Evolutionary conservation across 2,888 invertebrate species (phyloP).

Genomic region (Osedax frankpressi): DNA sequence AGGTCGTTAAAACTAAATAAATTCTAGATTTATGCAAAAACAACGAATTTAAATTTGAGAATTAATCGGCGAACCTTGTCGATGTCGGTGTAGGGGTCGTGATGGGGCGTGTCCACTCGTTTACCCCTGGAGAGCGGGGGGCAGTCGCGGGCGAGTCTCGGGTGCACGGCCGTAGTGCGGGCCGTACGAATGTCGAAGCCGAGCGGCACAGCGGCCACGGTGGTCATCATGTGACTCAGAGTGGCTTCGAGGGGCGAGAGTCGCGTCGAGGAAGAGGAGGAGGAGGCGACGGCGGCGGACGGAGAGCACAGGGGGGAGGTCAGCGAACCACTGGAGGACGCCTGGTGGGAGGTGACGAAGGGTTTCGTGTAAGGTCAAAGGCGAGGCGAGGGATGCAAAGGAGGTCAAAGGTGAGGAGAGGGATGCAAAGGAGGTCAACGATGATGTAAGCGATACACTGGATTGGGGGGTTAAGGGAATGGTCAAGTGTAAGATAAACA

Average conservation of each 20-base stretch:
- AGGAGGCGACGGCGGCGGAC: too few relatives aligned
- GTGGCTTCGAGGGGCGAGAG: neutral
- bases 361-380: too few relatives aligned
- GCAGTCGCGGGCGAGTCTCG: constrained; percentile 30
- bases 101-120: neutral
- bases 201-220: constrained; percentile 72
- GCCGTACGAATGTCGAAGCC: constrained; percentile 83
- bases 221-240: constrained; percentile 28
- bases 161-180: constrained; percentile 49
- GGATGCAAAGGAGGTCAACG: too few relatives aligned
- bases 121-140: neutral
- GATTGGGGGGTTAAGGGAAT: too few relatives aligned
- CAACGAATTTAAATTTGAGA: too few relatives aligned
- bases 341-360: neutral
- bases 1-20: too few relatives aligned
- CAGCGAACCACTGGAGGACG: neutral
- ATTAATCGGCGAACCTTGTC: neutral
- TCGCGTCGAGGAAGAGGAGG: neutral
- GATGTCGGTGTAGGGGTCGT: neutral
- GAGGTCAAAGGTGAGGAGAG: too few relatives aligned
- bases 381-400: too few relatives aligned
- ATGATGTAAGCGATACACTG: too few relatives aligned
- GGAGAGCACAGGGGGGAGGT: too few relatives aligned
- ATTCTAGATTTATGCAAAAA: too few relatives aligned
- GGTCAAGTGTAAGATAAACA: too few relatives aligned